These are phyloP conservation scores for Struthio camelus DNA, from an alignment of 2,113 vertebrate species.

Conservation along the genomic window DNA sequence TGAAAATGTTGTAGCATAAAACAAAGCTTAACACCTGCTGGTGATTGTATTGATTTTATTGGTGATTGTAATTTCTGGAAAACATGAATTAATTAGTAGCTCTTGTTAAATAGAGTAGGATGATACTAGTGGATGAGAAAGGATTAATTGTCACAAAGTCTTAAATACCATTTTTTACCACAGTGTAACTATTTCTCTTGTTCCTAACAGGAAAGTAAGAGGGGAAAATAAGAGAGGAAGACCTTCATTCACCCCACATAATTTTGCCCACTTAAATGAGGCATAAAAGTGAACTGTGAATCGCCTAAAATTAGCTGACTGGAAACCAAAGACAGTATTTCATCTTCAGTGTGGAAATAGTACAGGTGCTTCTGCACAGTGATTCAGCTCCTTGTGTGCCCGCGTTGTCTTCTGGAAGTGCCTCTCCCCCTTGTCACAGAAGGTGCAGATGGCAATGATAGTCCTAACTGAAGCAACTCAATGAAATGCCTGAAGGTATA, in stretches of 20 bases:
- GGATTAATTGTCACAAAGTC: background rate
- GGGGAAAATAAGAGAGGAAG: background rate
- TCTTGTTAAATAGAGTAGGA: background rate
- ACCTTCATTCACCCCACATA: rapidly evolving
- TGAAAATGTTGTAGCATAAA: background rate
- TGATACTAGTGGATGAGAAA: background rate
- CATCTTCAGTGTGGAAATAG: background rate
- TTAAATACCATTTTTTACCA: background rate
- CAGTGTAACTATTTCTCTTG: background rate
- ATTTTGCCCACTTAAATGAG: background rate
- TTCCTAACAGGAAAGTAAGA: background rate
- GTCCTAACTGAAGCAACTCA: rapidly evolving
- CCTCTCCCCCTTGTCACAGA: background rate
- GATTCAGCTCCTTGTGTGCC: background rate
- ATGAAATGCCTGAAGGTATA: background rate
- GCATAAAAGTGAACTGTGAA: background rate
- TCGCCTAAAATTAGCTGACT: background rate
- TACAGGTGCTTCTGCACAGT: background rate
- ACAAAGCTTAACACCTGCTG: background rate
- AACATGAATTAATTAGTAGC: background rate
- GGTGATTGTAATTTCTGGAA: background rate
- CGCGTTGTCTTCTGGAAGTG: rapidly evolving
- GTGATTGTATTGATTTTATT: too few relatives aligned
- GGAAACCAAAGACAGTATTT: background rate
- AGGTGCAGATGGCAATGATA: rapidly evolving